Evolutionary conservation across 2,797 vertebrate species (phyloP), one percentile per base, ranked within the genome.

Genomic region (Bryconaethiops microstoma): DNA sequence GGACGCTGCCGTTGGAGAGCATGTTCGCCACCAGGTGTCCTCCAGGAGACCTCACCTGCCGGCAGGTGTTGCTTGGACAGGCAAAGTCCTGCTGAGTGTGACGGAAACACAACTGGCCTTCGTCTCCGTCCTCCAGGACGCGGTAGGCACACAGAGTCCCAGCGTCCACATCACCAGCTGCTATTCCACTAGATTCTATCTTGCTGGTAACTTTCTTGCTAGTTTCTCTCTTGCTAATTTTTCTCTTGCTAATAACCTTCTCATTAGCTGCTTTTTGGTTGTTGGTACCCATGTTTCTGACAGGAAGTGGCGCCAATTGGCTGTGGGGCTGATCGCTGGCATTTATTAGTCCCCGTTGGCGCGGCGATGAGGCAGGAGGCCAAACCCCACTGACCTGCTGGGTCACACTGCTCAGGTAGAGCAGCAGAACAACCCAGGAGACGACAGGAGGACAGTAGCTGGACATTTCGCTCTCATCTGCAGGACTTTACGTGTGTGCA

Each of bases 1-100:
- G 91, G 55, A 98, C 96, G 76, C 96, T 98, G 91, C 96, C 95
- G 79, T 98, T 99, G 80, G 87, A 89, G 74, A 98, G 94, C 76
- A 98, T 90, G 86, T 96, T 97, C 76, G 97, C 97, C 86, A 95
- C 91, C 81, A 99, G 88, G 16, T 88, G 91, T 19, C 92, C 92
- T 21, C 89, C 88, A 4, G 77, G 45, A 42, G 96, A 94, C 83
- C 92, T 91, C 77, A 92, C 94, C 54, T 88, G 90, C 83, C 88
- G 92, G 92, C 97, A 98, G 74, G 91, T 90, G 4, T 90, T 90
- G 0, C 87, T 85, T 25, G 79, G 81, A 90, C 97, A 99, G 83
- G 84, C 89, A 91, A 96, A 97, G 62, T 93, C 94, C 5, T 89
- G 89, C 82, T 91, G 90, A 0, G 93, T 92, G 82, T 92, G 90